Conservation (phyloP, 1,140 invertebrate genomes). For the Heliconius hewitsoni region DNA sequence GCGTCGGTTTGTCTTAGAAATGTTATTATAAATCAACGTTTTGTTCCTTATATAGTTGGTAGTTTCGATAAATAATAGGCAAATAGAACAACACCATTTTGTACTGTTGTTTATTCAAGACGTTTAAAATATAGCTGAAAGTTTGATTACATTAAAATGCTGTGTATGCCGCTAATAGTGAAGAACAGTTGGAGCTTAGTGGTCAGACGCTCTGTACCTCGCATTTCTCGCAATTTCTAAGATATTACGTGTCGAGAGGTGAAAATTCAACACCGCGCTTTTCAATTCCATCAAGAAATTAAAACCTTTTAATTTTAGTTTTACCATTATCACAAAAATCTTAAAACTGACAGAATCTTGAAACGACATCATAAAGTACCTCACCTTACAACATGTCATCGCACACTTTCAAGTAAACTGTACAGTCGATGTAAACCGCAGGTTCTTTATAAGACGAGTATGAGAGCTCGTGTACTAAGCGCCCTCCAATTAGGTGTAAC, state of each 20-base stretch:
- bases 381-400: background rate
- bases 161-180: too few relatives aligned
- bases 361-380: background rate
- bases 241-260: too few relatives aligned
- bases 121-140: background rate
- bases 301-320: background rate
- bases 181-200: too few relatives aligned
- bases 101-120: background rate
- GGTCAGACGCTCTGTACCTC: too few relatives aligned
- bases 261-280: too few relatives aligned
- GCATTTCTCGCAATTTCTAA: too few relatives aligned
- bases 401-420: conserved; percentile 19
- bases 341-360: background rate
- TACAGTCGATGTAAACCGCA: conserved; percentile 41
- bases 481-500: conserved; percentile 63
- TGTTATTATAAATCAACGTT: conserved; percentile 39
- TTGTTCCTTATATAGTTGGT: conserved; percentile 3
- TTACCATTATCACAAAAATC: background rate
- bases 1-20: conserved; percentile 50
- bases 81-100: background rate
- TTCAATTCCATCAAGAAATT: too few relatives aligned
- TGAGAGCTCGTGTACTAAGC: conserved; percentile 53
- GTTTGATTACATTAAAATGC: background rate
- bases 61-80: conserved; percentile 18
- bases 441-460: conserved; percentile 46